These are phyloP conservation scores for Chelonoidis abingdonii DNA, from an alignment of 2,113 vertebrate genomes.

Conservation along the genomic window DNA sequence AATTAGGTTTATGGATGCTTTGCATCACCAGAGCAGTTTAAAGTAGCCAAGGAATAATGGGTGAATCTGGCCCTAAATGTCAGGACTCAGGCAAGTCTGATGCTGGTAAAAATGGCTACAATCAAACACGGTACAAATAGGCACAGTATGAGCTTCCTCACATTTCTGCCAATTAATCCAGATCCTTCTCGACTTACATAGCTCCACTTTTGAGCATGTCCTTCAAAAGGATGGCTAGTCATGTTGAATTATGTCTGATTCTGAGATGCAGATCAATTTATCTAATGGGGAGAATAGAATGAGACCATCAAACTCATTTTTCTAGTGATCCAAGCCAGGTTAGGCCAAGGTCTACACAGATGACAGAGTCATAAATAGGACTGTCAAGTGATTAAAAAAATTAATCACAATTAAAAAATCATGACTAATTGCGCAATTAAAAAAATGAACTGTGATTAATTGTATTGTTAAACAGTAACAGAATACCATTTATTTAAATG, in stretches of 20 bases:
- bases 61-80: not conserved
- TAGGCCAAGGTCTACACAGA: not conserved
- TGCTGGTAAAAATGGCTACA: not conserved
- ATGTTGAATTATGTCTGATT: not conserved
- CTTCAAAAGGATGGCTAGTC: not conserved
- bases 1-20: not conserved
- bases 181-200: not conserved
- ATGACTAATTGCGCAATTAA: no score
- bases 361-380: not conserved
- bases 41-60: not conserved
- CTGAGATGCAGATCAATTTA: not conserved
- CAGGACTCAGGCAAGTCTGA: not conserved
- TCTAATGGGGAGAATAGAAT: not conserved
- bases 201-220: no score
- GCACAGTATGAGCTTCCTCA: not conserved
- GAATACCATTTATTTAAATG: no score
- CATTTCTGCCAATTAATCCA: not conserved
- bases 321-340: not conserved
- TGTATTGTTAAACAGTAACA: no score
- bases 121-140: no score
- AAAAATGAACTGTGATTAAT: no score
- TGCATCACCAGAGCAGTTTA: not conserved
- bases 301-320: not conserved
- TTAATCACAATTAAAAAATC: no score
- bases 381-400: no score